Evolutionary conservation across 2,113 vertebrate genomes (phyloP).

Genomic region (Brachyhypopomus gauderio): DNA sequence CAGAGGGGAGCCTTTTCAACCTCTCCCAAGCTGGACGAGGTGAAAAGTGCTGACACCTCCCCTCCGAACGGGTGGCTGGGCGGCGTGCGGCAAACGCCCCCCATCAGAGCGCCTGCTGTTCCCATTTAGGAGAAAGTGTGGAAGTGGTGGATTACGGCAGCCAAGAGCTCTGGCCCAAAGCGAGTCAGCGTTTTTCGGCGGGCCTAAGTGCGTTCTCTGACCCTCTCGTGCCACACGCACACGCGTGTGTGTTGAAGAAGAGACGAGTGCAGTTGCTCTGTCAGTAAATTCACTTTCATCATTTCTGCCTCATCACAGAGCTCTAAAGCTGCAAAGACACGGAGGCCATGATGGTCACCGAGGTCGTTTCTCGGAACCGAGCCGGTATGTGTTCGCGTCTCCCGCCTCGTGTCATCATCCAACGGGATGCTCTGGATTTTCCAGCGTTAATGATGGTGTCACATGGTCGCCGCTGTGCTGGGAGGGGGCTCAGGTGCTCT

Average conservation of each 20-base stretch:
- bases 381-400: too few relatives aligned
- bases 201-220: slow-evolving; percentile 10
- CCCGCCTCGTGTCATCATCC: too few relatives aligned
- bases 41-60: slow-evolving; percentile 64
- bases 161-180: slow-evolving; percentile 21
- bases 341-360: too few relatives aligned
- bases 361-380: too few relatives aligned
- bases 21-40: slow-evolving; percentile 20
- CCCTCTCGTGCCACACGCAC: not conserved
- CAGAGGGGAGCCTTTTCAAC: slow-evolving; percentile 46
- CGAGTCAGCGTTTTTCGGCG: slow-evolving; percentile 1
- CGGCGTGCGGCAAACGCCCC: slow-evolving; percentile 58
- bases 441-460: too few relatives aligned
- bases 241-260: not conserved
- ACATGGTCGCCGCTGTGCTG: too few relatives aligned
- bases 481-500: too few relatives aligned
- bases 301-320: not conserved
- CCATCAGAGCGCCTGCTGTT: slow-evolving; percentile 65
- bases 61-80: slow-evolving; percentile 57
- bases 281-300: not conserved
- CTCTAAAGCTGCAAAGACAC: not conserved
- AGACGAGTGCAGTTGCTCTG: not conserved
- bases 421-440: too few relatives aligned
- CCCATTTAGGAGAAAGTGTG: slow-evolving; percentile 66
- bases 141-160: slow-evolving; percentile 53